A percentile compares a stretch with the other conserved stretches of the same genome.
Evolutionary conservation across 2,888 invertebrate genomes (phyloP).

Genomic region (Ormyrus pomaceus): DNA sequence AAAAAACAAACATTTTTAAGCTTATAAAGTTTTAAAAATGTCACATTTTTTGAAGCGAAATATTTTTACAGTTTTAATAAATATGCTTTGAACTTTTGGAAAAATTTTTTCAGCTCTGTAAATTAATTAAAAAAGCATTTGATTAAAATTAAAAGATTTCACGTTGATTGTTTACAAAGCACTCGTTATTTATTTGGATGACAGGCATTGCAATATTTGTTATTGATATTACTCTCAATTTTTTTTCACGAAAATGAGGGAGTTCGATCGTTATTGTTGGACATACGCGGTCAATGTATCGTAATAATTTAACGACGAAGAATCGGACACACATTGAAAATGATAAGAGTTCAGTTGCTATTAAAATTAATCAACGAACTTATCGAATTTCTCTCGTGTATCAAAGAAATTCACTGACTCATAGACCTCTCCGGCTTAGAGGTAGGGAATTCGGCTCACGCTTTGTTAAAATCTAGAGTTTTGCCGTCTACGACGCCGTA

Average conservation of each 20-base stretch:
- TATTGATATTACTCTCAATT: too few relatives aligned
- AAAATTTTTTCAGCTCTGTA: too few relatives aligned
- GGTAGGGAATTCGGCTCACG: constrained; percentile 34
- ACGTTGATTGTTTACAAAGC: too few relatives aligned
- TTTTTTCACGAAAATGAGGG: background rate
- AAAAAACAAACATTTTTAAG: too few relatives aligned
- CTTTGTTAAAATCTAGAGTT: constrained; percentile 51
- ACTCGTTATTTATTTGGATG: too few relatives aligned
- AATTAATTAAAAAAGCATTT: too few relatives aligned
- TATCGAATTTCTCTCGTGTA: constrained; percentile 33
- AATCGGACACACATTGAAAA: background rate
- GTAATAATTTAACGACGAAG: background rate
- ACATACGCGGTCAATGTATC: background rate
- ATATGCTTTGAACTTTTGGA: too few relatives aligned
- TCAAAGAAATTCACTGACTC: constrained; percentile 29
- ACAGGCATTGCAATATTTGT: too few relatives aligned
- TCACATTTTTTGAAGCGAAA: too few relatives aligned
- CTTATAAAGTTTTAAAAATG: too few relatives aligned
- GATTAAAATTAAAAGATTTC: too few relatives aligned
- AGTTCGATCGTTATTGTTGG: background rate
- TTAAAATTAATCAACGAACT: constrained; percentile 43
- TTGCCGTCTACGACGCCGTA: constrained; percentile 14
- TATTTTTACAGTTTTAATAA: too few relatives aligned
- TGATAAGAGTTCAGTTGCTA: constrained; percentile 10
- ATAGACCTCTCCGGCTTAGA: constrained; percentile 7